Evolutionary conservation across 1,140 invertebrate genomes (phyloP), one percentile per base, ranked within the genome.

Genomic region (Drosophila truncata): DNA sequence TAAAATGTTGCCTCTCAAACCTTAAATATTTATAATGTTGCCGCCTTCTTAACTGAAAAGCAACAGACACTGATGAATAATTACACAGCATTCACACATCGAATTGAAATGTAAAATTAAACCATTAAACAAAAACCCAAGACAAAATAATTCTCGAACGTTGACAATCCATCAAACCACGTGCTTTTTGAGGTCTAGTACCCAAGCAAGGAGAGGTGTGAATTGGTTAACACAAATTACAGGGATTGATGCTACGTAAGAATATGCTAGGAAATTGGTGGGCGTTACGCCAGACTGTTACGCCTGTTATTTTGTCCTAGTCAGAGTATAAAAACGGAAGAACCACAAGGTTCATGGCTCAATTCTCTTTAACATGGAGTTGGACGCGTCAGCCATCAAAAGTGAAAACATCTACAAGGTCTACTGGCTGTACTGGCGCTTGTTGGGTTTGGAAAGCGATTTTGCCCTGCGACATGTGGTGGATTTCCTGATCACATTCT

Each of bases 381-480:
- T 42, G n/a, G 29, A 9, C 7, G 10, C 61, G 55, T 33, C 63
- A 18, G 57, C 42, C 14, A 47, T 78, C 14, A 69, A 35, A 3
- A 78, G 63, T 69, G 55, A 37, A 31, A 23, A n/a, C 2, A 77
- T 78, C 20, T 78, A 77, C 25, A 31, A 37, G 14, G 35, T 52
- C 14, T 78, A 78, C 47, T 78, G 74, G 74, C 10, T 78, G 16
- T 78, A 78, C 41, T 78, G 74, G 74, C 73, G 55, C 9, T 14
- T 77, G 2, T 13, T 78, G 63, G 74, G 73, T 4, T 27, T 78
- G 25, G 74, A 77, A 13, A 41, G n/a, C 4, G 8, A 42, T 1
- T 59, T 35, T 31, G 2, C 20, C 0, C 23, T 78, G 6, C 47
- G 33, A 1, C 33, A 65, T 0, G 16, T 50, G 7, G 6, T 59